A percentile compares a stretch with the other conserved stretches of the same genome.
These are phyloP conservation scores for Thera obeliscata DNA, from an alignment of 2,888 invertebrate species.

Conservation along the genomic window DNA sequence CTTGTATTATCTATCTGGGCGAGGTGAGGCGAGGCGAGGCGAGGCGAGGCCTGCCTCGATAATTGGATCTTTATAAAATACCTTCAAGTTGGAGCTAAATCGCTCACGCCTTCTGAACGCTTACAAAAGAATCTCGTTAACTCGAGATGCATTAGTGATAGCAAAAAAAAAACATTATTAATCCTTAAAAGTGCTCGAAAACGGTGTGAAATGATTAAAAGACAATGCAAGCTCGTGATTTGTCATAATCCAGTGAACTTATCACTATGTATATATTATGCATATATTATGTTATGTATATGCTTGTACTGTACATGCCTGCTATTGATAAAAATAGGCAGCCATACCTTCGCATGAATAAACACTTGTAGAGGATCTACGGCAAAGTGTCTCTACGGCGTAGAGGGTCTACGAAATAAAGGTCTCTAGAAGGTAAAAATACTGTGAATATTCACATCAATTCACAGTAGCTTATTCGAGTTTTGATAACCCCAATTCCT, in stretches of 20 bases:
- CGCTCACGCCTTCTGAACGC: slow-evolving; percentile 28
- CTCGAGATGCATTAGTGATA: slow-evolving; percentile 45
- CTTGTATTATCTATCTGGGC: slow-evolving; percentile 1
- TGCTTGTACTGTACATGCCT: not conserved
- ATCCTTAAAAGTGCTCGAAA: slow-evolving; percentile 21
- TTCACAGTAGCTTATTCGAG: not conserved
- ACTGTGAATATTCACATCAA: not conserved
- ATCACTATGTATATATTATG: too few relatives aligned
- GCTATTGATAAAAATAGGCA: not conserved
- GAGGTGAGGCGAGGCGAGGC: not conserved
- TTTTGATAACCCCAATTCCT: not conserved
- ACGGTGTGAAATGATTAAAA: slow-evolving; percentile 1
- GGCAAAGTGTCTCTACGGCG: slow-evolving; percentile 2
- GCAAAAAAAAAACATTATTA: slow-evolving; percentile 36
- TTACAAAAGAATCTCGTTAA: slow-evolving; percentile 45
- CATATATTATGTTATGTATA: too few relatives aligned
- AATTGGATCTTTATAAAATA: slow-evolving; percentile 17
- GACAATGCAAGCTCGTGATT: not conserved
- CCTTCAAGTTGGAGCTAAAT: slow-evolving; percentile 15
- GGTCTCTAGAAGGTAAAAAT: not conserved
- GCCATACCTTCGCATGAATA: too few relatives aligned
- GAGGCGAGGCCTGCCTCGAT: slow-evolving; percentile 5
- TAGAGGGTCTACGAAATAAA: slow-evolving; percentile 3
- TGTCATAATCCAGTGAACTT: not conserved
- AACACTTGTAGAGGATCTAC: slow-evolving; percentile 3